phyloP scores from a whole-genome alignment of 2,888 invertebrate genomes.

The Drosophila barbarae region DNA sequence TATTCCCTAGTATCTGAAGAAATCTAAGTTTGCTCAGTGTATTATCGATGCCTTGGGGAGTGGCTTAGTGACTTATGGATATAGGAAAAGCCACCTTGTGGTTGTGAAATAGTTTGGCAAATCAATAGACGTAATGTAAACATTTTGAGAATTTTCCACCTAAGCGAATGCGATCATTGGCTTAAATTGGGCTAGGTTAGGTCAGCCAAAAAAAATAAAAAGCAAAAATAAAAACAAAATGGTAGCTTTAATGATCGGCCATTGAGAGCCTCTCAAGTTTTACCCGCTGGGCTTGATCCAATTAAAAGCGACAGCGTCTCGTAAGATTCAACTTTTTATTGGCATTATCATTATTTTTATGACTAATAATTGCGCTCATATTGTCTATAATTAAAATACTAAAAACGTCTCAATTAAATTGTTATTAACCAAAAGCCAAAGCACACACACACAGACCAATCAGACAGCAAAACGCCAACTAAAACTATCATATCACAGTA shows the following conservation, averaged over 20 bases:
- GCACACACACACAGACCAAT: slow-evolving; percentile 39
- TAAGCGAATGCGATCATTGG: slow-evolving; percentile 33
- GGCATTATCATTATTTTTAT: slow-evolving; percentile 70
- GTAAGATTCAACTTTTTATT: slow-evolving; percentile 53
- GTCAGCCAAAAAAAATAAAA: neutral
- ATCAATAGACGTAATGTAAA: slow-evolving; percentile 11
- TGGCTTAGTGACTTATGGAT: slow-evolving; percentile 7
- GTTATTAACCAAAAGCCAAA: slow-evolving; percentile 68
- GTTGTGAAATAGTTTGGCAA: slow-evolving; percentile 45
- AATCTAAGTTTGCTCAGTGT: neutral
- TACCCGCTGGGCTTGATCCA: slow-evolving; percentile 47
- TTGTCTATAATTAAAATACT: slow-evolving; percentile 71
- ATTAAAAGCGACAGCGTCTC: slow-evolving; percentile 48
- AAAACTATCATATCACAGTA: slow-evolving; percentile 34
- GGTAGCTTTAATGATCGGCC: neutral
- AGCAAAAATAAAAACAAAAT: neutral
- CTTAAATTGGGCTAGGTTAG: slow-evolving; percentile 24
- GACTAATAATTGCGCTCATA: slow-evolving; percentile 72
- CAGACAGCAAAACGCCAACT: slow-evolving; percentile 11
- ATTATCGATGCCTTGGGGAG: neutral
- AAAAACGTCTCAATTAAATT: slow-evolving; percentile 72
- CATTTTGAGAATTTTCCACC: slow-evolving; percentile 30
- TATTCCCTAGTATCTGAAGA: too few relatives aligned
- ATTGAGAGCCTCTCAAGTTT: neutral
- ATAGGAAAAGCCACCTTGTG: slow-evolving; percentile 30